Base-by-base conservation (phyloP, 2,797 vertebrate genomes). In the Chelmon rostratus region DNA sequence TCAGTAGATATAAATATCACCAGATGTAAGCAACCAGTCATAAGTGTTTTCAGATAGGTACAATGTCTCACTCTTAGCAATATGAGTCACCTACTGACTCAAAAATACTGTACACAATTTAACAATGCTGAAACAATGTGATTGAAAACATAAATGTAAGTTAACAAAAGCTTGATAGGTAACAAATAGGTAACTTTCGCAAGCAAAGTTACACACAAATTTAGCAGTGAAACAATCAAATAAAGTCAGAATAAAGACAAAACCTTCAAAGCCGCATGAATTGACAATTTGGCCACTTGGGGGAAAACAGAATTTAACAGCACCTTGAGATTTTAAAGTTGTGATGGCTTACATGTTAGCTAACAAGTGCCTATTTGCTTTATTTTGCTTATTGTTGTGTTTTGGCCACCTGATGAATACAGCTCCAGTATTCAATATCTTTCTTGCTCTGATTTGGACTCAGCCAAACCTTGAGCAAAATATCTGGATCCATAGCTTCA, bases 1-100 rank as follows among this genome's bases (percentile, higher is more conserved):
- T 50, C 37, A 15, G 35, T 37, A n/a, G 54, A 78, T 19, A 71
- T 19, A 61, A n/a, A 85, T 68, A 50, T 59, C 21, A 59, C 18
- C 25, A 54, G 64, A 40, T 15, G 49, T 8, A 68, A 40, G 65
- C 25, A 70, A 70, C 1, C 2, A 2, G 16, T 47, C n/a, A 40
- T 18, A 44, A 73, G 11, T 47, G 23, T 53, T 79, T 59, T 72
- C 2, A 50, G 44, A 74, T 46, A 59, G 28, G 3, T 40, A 68
- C 4, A 57, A 78, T 18, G 58, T 57, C 46, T 23, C 33, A 62
- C 12, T 71, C 11, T 7, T 42, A 70, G 68, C 53, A 73, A 56
- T 2, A 18, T 2, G n/a, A 86, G 23, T 79, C 37, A 59, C 38
- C 50, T 46, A 13, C 13, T 63, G 53, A 70, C 16, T 68, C 8